Evolutionary conservation across 2,888 invertebrate genomes (phyloP), one percentile per base, ranked within the genome.

Genomic region (Drosophila ezoana): DNA sequence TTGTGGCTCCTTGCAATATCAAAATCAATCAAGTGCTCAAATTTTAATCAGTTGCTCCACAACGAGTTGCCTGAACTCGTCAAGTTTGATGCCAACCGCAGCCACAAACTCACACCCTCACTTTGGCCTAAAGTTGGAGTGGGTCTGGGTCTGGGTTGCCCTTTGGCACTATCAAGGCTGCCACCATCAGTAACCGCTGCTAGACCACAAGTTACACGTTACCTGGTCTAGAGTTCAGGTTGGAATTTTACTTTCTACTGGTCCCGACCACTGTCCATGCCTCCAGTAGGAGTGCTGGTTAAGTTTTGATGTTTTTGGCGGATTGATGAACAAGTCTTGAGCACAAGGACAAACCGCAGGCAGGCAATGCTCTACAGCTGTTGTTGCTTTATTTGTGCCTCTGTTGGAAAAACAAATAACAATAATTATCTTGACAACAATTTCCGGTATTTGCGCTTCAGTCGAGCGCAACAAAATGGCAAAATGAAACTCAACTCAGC

Each of bases 341-440:
- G 52, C 40, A 61, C 51, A 57, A 61, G 63, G 68, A 52, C 76
- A 60, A 53, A 58, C 59, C 65, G 53, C 60, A 60, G 48, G 51
- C 62, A 41, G 40, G 16, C 49, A 18, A 43, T 38, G 53, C 53
- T 44, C 13, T 66, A 43, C 33, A 63, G 35, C 32, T 47, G 38
- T 43, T 59, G 18, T 38, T 59, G 53, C 54, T 56, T 66, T 70
- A 65, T 72, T 75, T 81, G 66, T 61, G 75, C 63, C 63, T 65
- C 45, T 62, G 75, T 72, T 77, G 71, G 70, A 64, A 87, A 90
- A 90, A 89, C 90, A 90, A 91, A 90, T 90, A 90, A 90, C 89
- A 90, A 91, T 91, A 91, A 92, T 92, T 91, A 91, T 90, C 91
- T 91, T 92, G 92, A 92, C 91, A 91, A 91, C 91, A 91, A 91